phyloP scores from a whole-genome alignment of 1,140 invertebrate species.

The Drosophila sucinea region DNA sequence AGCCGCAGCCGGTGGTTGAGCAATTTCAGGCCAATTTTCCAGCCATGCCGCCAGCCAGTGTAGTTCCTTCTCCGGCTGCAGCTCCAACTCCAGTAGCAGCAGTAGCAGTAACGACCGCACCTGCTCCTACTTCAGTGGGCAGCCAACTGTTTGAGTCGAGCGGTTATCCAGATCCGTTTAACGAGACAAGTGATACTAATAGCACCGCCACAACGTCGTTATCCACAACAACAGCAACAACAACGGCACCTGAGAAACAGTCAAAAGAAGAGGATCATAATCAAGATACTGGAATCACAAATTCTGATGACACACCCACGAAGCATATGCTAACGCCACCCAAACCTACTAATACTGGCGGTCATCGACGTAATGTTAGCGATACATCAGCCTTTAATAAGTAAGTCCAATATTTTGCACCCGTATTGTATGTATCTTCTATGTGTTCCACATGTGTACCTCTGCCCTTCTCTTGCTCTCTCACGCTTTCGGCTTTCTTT shows the following conservation, averaged over 20 bases:
- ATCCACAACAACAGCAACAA: neutral
- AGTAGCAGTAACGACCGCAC: slow-evolving; percentile 65
- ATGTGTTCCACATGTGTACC: slow-evolving; percentile 59
- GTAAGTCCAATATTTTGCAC: slow-evolving; percentile 83
- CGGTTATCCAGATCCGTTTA: slow-evolving; percentile 86
- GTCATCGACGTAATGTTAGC: slow-evolving; percentile 92
- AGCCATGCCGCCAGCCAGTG: slow-evolving; percentile 63
- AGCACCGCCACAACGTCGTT: slow-evolving; percentile 27
- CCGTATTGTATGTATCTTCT: slow-evolving; percentile 47
- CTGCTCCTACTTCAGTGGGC: slow-evolving; percentile 39
- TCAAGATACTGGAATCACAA: slow-evolving; percentile 24
- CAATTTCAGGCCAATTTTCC: slow-evolving; percentile 83
- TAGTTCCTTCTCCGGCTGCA: slow-evolving; percentile 60
- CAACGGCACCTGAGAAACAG: slow-evolving; percentile 16
- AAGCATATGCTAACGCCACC: slow-evolving; percentile 83
- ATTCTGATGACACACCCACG: slow-evolving; percentile 64
- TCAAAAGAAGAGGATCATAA: slow-evolving; percentile 1
- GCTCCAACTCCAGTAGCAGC: slow-evolving; percentile 56
- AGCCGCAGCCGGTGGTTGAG: slow-evolving; percentile 76
- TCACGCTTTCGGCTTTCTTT: slow-evolving; percentile 28
- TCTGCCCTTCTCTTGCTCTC: slow-evolving; percentile 32
- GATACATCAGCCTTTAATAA: slow-evolving; percentile 94
- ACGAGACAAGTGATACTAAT: slow-evolving; percentile 78
- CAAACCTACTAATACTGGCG: slow-evolving; percentile 59
- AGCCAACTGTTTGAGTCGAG: slow-evolving; percentile 84